Conservation (phyloP, 2,888 invertebrate species). For the Xanthostigma xanthostigma region DNA sequence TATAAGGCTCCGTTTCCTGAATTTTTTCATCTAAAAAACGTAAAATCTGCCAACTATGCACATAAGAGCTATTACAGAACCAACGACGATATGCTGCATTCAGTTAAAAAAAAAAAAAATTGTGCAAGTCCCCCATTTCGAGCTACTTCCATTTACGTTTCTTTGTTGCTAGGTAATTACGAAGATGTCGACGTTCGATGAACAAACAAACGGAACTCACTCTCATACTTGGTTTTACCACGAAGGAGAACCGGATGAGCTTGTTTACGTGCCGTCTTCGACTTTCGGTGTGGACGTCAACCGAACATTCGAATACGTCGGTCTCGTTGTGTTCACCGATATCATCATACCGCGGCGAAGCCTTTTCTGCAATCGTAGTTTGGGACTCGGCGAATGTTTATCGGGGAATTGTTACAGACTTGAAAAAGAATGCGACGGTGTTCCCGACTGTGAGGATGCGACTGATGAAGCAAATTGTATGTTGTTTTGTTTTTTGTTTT, state of each 20-base stretch:
- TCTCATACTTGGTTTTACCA: conserved; percentile 74
- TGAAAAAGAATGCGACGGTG: conserved; percentile 63
- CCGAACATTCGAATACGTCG: conserved; percentile 81
- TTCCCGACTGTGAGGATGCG: conserved; percentile 66
- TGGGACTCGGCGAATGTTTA: conserved; percentile 66
- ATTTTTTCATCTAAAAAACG: too few species aligned
- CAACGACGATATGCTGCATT: too few species aligned
- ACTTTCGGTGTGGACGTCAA: conserved; percentile 90
- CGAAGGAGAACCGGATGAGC: conserved; percentile 68
- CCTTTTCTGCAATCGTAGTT: conserved; percentile 53
- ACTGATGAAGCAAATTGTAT: conserved; percentile 72
- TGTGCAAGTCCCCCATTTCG: too few species aligned
- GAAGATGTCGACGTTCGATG: conserved; percentile 80
- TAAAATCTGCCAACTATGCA: too few species aligned
- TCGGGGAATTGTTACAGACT: conserved; percentile 65
- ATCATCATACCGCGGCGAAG: conserved; percentile 56
- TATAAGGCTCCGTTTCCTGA: too few species aligned
- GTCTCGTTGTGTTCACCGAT: conserved; percentile 82
- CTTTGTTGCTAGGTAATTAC: conserved; percentile 43
- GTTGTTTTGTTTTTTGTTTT: conserved; percentile 11
- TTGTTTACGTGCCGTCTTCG: conserved; percentile 76
- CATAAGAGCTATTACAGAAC: too few species aligned
- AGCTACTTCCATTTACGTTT: too few species aligned
- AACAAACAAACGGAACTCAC: conserved; percentile 70
- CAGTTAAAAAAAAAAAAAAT: too few species aligned